Base-by-base conservation (phyloP, 2,113 vertebrate genomes). In the Chionomys nivalis region DNA sequence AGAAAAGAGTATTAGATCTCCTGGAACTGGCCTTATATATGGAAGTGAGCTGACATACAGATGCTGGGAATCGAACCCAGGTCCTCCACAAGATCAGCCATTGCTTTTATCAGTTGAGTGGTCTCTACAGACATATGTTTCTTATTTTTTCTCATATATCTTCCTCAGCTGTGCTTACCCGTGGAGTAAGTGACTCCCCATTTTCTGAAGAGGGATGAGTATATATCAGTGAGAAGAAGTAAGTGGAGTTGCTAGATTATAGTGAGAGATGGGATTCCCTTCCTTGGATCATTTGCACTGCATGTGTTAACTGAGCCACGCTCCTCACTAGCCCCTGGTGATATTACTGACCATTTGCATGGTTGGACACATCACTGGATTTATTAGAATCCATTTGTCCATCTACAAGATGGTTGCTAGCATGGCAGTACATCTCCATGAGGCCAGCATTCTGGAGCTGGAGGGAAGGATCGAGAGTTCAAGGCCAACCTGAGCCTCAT, bases 191-290 rank as follows among this genome's bases (percentile, higher is more conserved):
- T 6, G 44, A 66, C 66, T 39, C 44, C 44, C 24, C 0, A 3
- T 33, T 79, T 94, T 70, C 47, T 76, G n/a, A 90, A 76, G 17
- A 73, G 23, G 55, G 19, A 11, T 61, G 73, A 82, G 52, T 39
- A 9, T 10, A 28, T 10, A 9, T 28, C 36, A 1, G n/a, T 12
- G 23, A 13, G n/a, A 49, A 7, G 0, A 14, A 36, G 44, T 26
- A 44, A 42, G n/a, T 66, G 21, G 13, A 14, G 26, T 61, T 61
- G 5, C n/a, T 55, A 26, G 42, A 12, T 81, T 88, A 17, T 7
- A 24, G 0, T 5, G 10, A 52, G 73, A 77, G 31, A n/a, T 73
- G 31, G 16, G 24, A 0, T 9, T 39, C 52, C 5, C 49, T 88
- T 61, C 13, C 26, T n/a, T 19, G 55, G 87, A 44, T 17, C 81